Evolutionary conservation across 2,888 invertebrate species (phyloP), one percentile per base, ranked within the genome.

Genomic region (Aromia moschata): DNA sequence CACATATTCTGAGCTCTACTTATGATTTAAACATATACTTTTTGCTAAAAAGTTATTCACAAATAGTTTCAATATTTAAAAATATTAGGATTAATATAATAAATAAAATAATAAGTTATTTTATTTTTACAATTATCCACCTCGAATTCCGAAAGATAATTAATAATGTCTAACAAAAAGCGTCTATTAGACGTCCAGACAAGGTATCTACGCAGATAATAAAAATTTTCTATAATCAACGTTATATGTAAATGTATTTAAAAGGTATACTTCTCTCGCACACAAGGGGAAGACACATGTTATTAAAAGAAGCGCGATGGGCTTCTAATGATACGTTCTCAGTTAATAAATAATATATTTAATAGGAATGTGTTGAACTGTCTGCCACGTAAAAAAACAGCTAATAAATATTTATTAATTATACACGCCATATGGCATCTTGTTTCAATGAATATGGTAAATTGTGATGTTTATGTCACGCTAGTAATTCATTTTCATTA

Each of bases 281-380:
- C 40, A 58, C 55, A 52, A 60, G 49, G 60, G 62, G 64, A 58
- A 58, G 56, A 52, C 47, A 52, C 45, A 56, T 64, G 52, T 61
- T 56, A 64, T 64, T 64, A 64, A 56, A 49, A 61, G 55, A 56
- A 59, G 51, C 54, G 54, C 56, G 61, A 64, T 64, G 59, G 61
- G 55, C 59, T 61, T 57, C 58, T 64, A 64, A 64, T 64, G 51
- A 64, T 56, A 64, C 41, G 58, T 60, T 64, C 60, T 47, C 54
- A 45, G 60, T 58, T 61, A 59, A 64, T 64, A 64, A 64, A 64
- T 61, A 67, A 68, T 64, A 66, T 58, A 60, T 65, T 65, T 68
- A 68, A 68, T 66, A 66, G 62, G 68, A 66, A 64, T 65, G 63
- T 65, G 65, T 61, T 65, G 65, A 64, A 61, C 59, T 62, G 68